Conservation (phyloP, 1,140 invertebrate species). For the Heliconius hewitsoni region DNA sequence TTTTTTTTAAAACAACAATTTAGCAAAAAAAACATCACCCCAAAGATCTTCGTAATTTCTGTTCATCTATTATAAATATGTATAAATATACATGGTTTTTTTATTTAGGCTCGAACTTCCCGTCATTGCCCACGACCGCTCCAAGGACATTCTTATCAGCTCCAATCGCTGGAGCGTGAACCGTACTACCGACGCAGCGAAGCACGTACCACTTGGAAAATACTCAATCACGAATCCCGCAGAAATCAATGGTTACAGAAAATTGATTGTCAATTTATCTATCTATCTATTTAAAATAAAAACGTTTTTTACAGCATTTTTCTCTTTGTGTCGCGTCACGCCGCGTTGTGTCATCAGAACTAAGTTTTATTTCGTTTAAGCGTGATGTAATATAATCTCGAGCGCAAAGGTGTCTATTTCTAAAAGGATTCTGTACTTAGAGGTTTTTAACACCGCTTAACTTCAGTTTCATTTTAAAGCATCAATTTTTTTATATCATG, state of each 20-base stretch:
- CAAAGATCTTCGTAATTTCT: not conserved
- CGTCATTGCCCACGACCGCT: not conserved
- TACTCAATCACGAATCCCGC: slow-evolving; percentile 7
- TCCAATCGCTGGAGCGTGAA: slow-evolving; percentile 6
- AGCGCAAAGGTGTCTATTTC: not conserved
- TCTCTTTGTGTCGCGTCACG: not conserved
- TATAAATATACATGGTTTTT: not conserved
- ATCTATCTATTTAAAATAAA: not conserved
- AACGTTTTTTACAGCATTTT: not conserved
- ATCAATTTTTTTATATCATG: too few species aligned
- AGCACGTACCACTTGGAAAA: slow-evolving; percentile 16
- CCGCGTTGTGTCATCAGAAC: not conserved
- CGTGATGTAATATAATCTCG: not conserved
- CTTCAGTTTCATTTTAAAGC: not conserved
- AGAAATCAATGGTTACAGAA: not conserved
- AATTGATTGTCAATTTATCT: not conserved
- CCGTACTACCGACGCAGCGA: not conserved
- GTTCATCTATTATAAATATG: not conserved
- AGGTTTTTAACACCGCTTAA: not conserved
- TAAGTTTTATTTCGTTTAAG: not conserved
- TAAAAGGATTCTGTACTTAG: not conserved
- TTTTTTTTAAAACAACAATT: too few species aligned
- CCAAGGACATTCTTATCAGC: not conserved
- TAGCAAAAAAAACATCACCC: too few species aligned
- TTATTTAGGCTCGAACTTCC: not conserved